Evolutionary conservation across 2,113 vertebrate genomes (phyloP).

Genomic region (Gallinago paraguaiae): DNA sequence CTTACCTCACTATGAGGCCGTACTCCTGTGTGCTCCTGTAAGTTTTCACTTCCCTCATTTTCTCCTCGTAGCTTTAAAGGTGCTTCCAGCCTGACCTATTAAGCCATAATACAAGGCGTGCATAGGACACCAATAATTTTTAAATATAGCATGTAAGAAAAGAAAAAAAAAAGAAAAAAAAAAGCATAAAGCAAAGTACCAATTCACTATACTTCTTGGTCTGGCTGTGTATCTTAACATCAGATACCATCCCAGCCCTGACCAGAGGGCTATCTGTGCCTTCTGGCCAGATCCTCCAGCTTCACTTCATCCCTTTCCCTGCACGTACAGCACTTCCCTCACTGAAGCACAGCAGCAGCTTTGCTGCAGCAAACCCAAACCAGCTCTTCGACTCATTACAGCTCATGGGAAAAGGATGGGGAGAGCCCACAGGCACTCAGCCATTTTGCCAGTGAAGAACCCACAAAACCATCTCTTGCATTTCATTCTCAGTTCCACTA

Average conservation of each 20-base stretch:
- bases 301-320: not conserved
- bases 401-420: not conserved
- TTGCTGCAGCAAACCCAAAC: not conserved
- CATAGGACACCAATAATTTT: not conserved
- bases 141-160: accelerated
- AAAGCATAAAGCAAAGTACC: not conserved
- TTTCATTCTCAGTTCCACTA: not conserved
- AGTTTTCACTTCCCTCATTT: not conserved
- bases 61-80: not conserved
- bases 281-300: not conserved
- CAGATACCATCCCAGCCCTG: not conserved
- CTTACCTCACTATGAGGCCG: accelerated
- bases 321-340: accelerated
- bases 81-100: not conserved
- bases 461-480: not conserved
- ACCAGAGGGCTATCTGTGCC: not conserved
- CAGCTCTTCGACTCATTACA: not conserved
- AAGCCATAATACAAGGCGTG: not conserved
- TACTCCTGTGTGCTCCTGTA: not conserved
- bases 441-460: not conserved
- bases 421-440: not conserved
- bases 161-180: not conserved
- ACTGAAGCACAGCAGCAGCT: not conserved
- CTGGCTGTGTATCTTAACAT: not conserved
- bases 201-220: not conserved